Percentiles rank a stretch among this genome's conserved stretches.
Evolutionary conservation across 1,140 invertebrate species (phyloP).

Genomic region (Halesus radiatus): DNA sequence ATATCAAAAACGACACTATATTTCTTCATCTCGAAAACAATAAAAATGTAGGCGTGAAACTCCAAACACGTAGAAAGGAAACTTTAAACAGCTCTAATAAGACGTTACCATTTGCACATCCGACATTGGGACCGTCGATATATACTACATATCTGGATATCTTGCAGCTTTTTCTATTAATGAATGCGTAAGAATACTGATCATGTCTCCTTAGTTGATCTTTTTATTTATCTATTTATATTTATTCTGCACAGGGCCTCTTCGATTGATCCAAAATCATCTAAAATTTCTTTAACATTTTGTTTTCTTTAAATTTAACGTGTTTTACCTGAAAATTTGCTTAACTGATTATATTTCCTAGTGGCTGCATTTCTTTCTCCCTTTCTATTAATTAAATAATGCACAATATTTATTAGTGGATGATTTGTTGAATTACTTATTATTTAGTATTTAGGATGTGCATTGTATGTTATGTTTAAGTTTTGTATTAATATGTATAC

Average conservation of each 20-base stretch:
- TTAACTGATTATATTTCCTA: constrained; percentile 47
- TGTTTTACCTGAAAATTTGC: constrained; percentile 37
- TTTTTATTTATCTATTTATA: neutral
- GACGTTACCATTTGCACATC: no score
- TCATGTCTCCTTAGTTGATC: neutral
- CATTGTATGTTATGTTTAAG: neutral
- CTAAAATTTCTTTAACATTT: constrained; percentile 20
- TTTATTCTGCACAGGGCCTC: constrained; percentile 52
- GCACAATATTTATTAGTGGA: neutral
- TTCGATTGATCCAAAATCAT: constrained; percentile 53
- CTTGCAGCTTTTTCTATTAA: neutral
- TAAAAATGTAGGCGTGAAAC: no score
- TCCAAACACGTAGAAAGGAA: no score
- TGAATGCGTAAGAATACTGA: no score
- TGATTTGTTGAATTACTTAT: neutral
- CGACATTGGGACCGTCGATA: no score
- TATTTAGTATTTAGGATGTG: neutral
- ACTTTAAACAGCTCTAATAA: no score
- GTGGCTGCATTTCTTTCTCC: constrained; percentile 8
- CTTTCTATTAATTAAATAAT: constrained; percentile 8
- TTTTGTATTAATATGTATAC: no score
- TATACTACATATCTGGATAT: neutral
- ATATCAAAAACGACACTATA: no score
- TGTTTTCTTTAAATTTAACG: neutral
- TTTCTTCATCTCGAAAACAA: no score